Conservation (phyloP, 1,140 invertebrate genomes). For the Drosophila yakuba region DNA sequence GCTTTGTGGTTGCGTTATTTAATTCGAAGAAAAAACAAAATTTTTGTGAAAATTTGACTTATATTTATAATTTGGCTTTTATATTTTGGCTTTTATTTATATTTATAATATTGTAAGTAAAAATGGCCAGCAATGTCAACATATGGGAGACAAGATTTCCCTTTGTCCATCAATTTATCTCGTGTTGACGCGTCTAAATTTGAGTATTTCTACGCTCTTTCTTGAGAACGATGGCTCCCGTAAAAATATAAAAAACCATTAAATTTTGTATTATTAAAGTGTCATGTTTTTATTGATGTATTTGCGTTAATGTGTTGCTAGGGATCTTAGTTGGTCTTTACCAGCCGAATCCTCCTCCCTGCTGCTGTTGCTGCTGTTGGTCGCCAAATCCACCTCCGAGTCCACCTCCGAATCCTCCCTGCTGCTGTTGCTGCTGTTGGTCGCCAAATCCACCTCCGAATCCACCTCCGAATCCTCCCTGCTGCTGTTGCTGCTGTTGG, state of each 20-base stretch:
- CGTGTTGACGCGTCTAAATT: too few relatives aligned
- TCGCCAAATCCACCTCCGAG: conserved; percentile 6
- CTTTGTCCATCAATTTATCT: too few relatives aligned
- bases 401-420: background rate
- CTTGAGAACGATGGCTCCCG: too few relatives aligned
- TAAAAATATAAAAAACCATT: background rate
- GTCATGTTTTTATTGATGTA: background rate
- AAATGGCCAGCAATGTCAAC: background rate
- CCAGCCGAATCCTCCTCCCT: background rate
- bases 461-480: conserved; percentile 2
- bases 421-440: conserved; percentile 21
- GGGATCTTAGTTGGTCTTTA: background rate
- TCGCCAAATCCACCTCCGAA: conserved; percentile 8
- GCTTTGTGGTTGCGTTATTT: background rate
- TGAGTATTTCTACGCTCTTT: too few relatives aligned
- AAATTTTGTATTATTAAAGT: background rate
- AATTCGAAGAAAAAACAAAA: conserved; percentile 18
- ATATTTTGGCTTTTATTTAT: background rate
- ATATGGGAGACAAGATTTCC: too few relatives aligned
- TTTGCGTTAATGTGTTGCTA: background rate
- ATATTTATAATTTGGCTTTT: background rate
- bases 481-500: conserved; percentile 15
- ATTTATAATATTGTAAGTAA: background rate
- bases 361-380: conserved; percentile 21
- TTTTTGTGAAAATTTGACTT: conserved; percentile 20